Percentiles rank a stretch among this genome's conserved stretches.
Conservation (phyloP, 2,797 vertebrate genomes). For the Denticeps clupeoides region DNA sequence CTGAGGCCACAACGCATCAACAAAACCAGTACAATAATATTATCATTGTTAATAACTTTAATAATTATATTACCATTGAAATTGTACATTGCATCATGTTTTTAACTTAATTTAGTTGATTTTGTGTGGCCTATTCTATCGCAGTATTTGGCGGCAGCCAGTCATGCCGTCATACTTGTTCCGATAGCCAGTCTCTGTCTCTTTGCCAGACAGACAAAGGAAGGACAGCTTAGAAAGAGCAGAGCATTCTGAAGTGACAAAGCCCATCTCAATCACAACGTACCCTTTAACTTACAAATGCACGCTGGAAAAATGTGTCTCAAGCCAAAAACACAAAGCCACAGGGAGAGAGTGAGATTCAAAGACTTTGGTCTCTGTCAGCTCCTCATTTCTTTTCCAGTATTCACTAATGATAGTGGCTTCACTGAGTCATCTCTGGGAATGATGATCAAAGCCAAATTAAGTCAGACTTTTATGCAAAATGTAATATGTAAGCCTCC, state of each 20-base stretch:
- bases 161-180: too few species aligned
- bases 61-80: too few species aligned
- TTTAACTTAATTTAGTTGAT: too few species aligned
- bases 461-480: constrained; percentile 69
- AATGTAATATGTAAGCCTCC: constrained; percentile 68
- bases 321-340: neutral
- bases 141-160: too few species aligned
- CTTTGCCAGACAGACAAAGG: too few species aligned
- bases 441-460: constrained; percentile 70
- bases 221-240: neutral
- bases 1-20: too few species aligned
- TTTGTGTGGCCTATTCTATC: too few species aligned
- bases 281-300: neutral
- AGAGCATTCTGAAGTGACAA: neutral
- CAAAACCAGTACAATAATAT: too few species aligned
- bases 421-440: constrained; percentile 67
- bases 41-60: too few species aligned
- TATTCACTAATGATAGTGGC: constrained; percentile 58
- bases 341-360: constrained; percentile 11
- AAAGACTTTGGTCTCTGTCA: constrained; percentile 20
- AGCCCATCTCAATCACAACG: neutral
- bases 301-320: neutral
- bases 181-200: too few species aligned
- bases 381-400: constrained; percentile 29
- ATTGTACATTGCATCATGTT: too few species aligned